Conservation (phyloP, 2,797 vertebrate species). For the Coendou prehensilis region DNA sequence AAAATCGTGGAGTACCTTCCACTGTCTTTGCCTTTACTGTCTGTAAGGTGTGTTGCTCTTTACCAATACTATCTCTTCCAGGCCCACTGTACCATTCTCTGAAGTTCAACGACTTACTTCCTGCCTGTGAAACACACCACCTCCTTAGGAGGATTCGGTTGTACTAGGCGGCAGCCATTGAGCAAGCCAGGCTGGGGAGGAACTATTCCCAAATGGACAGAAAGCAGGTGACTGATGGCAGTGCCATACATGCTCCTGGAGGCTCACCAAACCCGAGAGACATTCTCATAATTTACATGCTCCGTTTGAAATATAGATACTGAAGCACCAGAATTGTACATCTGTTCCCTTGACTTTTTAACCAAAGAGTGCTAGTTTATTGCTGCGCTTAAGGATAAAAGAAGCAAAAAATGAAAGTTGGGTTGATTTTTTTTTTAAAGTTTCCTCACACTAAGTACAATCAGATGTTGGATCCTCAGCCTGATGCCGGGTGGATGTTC, state of each 20-base stretch:
- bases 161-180: not conserved
- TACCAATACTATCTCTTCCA: not conserved
- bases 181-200: not conserved
- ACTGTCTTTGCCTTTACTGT: not conserved
- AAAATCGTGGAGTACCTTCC: not conserved
- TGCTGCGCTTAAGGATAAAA: conserved; percentile 92
- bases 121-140: not conserved
- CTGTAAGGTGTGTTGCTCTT: not conserved
- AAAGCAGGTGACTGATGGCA: conserved; percentile 40
- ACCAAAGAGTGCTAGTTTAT: conserved; percentile 93
- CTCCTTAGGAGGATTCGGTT: not conserved
- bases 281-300: conserved; percentile 77
- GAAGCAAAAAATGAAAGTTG: conserved; percentile 91
- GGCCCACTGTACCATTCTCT: not conserved
- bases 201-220: not conserved
- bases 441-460: conserved; percentile 90
- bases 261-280: conserved; percentile 31
- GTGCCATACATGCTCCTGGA: not conserved
- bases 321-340: conserved; percentile 86
- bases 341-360: conserved; percentile 92
- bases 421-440: conserved; percentile 79
- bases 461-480: conserved; percentile 89
- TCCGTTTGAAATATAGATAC: conserved; percentile 84
- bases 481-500: conserved; percentile 74
- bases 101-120: not conserved